Base-by-base conservation (phyloP, 2,113 vertebrate species). In the Varanus komodoensis region DNA sequence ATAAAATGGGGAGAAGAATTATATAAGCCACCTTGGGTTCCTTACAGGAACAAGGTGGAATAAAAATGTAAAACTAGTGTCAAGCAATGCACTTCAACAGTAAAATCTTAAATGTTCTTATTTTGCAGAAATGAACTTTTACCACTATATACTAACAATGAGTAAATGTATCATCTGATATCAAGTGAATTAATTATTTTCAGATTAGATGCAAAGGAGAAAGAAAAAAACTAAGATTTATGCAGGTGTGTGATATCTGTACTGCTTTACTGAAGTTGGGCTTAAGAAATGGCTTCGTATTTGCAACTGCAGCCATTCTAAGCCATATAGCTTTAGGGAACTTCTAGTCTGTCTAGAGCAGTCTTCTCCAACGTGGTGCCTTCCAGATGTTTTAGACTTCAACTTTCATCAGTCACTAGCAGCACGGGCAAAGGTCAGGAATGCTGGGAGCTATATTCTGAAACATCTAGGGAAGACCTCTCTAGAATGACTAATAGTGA, bases 171-270 rank as follows among this genome's bases (percentile, higher is more conserved):
- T 6, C 17, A 68, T 44, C n/a, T 73, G 68, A 17, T 0, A 64
- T 7, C 48, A 84, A n/a, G 57, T 8, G 71, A 27, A 67, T 67
- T 21, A 7, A 71, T 69, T n/a, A 61, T 77, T 64, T 54, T 8
- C n/a, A 75, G 34, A 34, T 52, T 91, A 84, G 75, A 87, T 92
- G 87, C 54, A 48, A 54, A 82, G 89, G 71, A 12, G 71, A n/a
- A 84, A 89, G 23, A 77, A 19, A 57, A 54, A 25, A 12, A 19
- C 34, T 25, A n/a, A 54, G 3, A 57, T 44, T 34, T 52, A 78
- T 23, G 52, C 14, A 68, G 32, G 29, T 54, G 21, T 79, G 61
- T 78, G 4, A 32, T 84, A 67, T 3, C 68, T 38, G 32, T 38
- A 52, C 4, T 34, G 19, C 23, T 14, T 78, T 34, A 67, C 29